Evolutionary conservation across 2,888 invertebrate genomes (phyloP).

Genomic region (Digitonthophagus gazella): DNA sequence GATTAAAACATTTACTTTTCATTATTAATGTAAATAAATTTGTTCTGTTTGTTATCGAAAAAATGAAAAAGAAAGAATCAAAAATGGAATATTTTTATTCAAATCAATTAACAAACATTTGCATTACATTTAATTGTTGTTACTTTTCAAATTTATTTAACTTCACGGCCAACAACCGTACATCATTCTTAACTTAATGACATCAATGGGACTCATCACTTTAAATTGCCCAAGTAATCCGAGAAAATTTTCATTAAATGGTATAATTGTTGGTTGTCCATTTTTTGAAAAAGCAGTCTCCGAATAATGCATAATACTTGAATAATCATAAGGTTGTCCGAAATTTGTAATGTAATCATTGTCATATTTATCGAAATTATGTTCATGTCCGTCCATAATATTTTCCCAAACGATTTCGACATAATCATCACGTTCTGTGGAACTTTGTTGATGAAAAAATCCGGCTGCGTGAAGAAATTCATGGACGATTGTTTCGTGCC

Average conservation of each 20-base stretch:
- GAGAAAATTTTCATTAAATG: conserved; percentile 7
- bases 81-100: too few relatives aligned
- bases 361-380: conserved; percentile 62
- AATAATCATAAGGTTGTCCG: conserved; percentile 67
- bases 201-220: conserved; percentile 18
- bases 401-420: conserved; percentile 74
- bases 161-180: conserved; percentile 10
- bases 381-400: conserved; percentile 55
- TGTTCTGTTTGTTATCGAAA: too few relatives aligned
- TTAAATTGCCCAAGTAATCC: conserved; percentile 3
- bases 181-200: conserved; percentile 20
- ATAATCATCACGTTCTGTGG: conserved; percentile 73
- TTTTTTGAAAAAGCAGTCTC: conserved; percentile 66
- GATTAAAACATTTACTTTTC: too few relatives aligned
- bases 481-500: conserved; percentile 20
- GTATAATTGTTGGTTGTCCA: conserved; percentile 61
- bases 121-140: too few relatives aligned
- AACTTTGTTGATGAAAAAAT: conserved; percentile 81
- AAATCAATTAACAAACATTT: too few relatives aligned
- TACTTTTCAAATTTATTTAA: conserved; percentile 9
- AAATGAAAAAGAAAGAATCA: too few relatives aligned
- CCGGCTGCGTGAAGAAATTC: conserved; percentile 64
- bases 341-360: conserved; percentile 63
- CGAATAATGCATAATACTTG: conserved; percentile 73
- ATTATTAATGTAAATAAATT: too few relatives aligned